phyloP scores from a whole-genome alignment of 2,113 vertebrate genomes.

The Phycodurus eques region DNA sequence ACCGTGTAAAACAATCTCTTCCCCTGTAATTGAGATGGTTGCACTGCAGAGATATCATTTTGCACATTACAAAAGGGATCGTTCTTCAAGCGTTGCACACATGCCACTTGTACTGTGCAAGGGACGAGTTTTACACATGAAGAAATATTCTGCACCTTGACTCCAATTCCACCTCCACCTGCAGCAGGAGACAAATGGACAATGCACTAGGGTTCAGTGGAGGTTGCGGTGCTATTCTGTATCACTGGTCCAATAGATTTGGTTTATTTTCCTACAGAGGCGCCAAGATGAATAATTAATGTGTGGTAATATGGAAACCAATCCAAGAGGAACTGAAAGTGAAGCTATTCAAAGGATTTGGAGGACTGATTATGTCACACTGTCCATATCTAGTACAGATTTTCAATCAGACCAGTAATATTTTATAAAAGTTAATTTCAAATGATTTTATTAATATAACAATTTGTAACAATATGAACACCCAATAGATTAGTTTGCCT shows the following conservation, averaged over 20 bases:
- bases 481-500: too few relatives aligned
- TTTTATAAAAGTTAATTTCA: not conserved
- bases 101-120: constrained; percentile 21
- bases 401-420: constrained; percentile 44
- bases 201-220: constrained; percentile 54
- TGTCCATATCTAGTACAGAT: constrained; percentile 38
- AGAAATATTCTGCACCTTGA: constrained; percentile 57
- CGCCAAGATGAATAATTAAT: constrained; percentile 70
- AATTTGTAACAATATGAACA: too few relatives aligned
- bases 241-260: constrained; percentile 52
- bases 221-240: constrained; percentile 57
- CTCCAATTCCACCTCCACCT: constrained; percentile 54
- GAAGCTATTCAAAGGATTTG: constrained; percentile 50
- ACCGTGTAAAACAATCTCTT: constrained; percentile 71
- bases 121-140: constrained; percentile 56
- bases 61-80: constrained; percentile 74
- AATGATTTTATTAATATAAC: not conserved
- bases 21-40: constrained; percentile 71
- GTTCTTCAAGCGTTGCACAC: constrained; percentile 53
- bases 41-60: constrained; percentile 73
- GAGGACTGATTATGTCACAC: constrained; percentile 28
- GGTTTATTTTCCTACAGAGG: constrained; percentile 63
- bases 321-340: constrained; percentile 64
- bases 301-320: constrained; percentile 68
- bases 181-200: constrained; percentile 51